These are phyloP conservation scores for Apis laboriosa DNA, from an alignment of 1,140 invertebrate species.

Conservation along the genomic window DNA sequence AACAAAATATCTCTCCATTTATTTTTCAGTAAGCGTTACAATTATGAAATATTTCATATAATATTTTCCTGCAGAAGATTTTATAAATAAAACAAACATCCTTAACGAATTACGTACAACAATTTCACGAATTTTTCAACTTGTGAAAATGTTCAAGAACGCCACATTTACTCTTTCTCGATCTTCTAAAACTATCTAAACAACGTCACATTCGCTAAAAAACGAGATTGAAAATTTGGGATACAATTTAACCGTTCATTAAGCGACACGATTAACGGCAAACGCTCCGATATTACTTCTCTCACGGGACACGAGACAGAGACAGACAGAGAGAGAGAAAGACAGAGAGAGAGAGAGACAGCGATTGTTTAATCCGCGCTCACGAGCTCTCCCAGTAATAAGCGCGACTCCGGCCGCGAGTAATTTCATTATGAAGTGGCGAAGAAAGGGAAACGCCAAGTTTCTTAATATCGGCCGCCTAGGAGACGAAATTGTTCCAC, in stretches of 20 bases:
- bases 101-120: no score
- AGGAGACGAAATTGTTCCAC: constrained; percentile 34
- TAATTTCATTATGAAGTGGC: constrained; percentile 44
- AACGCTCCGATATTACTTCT: constrained; percentile 21
- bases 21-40: no score
- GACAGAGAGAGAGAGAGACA: not conserved
- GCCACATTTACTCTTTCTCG: no score
- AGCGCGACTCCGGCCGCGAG: constrained; percentile 7
- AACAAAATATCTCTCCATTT: no score
- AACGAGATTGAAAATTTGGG: no score
- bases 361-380: constrained; percentile 20
- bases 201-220: no score
- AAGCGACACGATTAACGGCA: constrained; percentile 25
- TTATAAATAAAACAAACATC: no score
- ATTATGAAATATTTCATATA: no score
- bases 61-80: no score
- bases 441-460: constrained; percentile 26
- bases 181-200: not conserved
- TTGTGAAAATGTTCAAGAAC: no score
- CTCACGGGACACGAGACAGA: not conserved
- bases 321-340: not conserved
- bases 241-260: constrained; percentile 23
- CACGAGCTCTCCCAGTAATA: constrained; percentile 2
- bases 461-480: constrained; percentile 42
- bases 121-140: no score